These are phyloP conservation scores for Scaptomyza hsui DNA, from an alignment of 1,140 invertebrate genomes.

Conservation along the genomic window DNA sequence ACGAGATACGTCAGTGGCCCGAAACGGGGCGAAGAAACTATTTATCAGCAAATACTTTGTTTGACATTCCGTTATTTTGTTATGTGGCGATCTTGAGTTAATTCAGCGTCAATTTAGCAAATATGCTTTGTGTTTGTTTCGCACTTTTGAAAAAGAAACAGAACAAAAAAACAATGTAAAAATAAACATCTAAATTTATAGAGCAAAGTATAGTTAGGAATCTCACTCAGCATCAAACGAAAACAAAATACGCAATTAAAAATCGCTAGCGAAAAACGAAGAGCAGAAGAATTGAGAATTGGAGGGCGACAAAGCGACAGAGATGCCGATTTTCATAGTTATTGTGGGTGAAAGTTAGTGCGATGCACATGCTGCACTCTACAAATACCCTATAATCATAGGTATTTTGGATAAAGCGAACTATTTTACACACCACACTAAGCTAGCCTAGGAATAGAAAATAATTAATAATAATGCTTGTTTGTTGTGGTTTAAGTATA, in stretches of 20 bases:
- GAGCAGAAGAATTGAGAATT: conserved; percentile 6
- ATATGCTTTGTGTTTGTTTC: conserved; percentile 53
- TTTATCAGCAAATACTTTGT: conserved; percentile 48
- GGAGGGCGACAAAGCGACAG: conserved; percentile 22
- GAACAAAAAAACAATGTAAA: conserved; percentile 23
- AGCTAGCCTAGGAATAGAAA: too few relatives aligned
- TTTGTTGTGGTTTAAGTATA: too few relatives aligned
- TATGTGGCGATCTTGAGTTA: conserved; percentile 51
- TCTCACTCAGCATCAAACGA: conserved; percentile 26
- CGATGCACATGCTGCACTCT: not conserved
- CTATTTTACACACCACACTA: too few relatives aligned
- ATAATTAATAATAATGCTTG: too few relatives aligned
- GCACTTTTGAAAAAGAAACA: conserved; percentile 37
- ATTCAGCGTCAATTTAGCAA: conserved; percentile 74
- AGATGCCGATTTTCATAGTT: conserved; percentile 11
- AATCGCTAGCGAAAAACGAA: conserved; percentile 16
- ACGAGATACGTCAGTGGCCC: conserved; percentile 22
- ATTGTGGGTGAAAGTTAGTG: not conserved
- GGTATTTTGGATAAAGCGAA: not conserved
- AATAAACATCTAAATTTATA: conserved; percentile 52
- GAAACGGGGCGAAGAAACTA: conserved; percentile 18
- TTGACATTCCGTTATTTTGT: conserved; percentile 40
- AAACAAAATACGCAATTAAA: conserved; percentile 65
- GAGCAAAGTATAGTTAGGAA: conserved; percentile 9
- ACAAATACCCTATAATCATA: conserved; percentile 11